Evolutionary conservation across 2,888 invertebrate species (phyloP).

Genomic region (Fragum fragum): DNA sequence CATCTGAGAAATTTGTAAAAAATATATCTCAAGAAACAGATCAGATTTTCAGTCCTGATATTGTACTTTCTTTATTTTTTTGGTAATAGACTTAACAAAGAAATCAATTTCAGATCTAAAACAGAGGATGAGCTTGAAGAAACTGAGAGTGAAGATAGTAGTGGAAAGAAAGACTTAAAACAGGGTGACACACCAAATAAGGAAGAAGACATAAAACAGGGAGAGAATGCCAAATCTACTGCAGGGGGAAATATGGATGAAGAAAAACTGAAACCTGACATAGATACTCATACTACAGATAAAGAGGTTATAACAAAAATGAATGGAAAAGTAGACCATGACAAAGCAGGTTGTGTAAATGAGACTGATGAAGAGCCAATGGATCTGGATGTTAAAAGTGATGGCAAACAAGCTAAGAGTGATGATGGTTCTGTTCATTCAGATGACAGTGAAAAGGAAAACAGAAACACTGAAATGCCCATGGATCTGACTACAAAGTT

Average conservation of each 20-base stretch:
- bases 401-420: conserved; percentile 18
- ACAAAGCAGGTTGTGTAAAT: neutral
- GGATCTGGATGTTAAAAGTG: conserved; percentile 12
- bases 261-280: conserved; percentile 5
- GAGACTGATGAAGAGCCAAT: conserved; percentile 5
- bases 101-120: conserved; percentile 5
- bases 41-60: too few relatives aligned
- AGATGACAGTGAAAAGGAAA: conserved; percentile 83
- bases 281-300: neutral
- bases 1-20: too few relatives aligned
- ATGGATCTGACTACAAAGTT: conserved; percentile 76
- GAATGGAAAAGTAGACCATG: neutral
- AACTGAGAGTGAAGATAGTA: neutral
- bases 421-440: conserved; percentile 63
- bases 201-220: too few relatives aligned
- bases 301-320: neutral
- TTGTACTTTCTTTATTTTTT: too few relatives aligned
- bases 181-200: too few relatives aligned
- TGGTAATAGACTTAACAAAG: too few relatives aligned
- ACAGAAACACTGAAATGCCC: conserved; percentile 69
- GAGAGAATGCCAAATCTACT: neutral
- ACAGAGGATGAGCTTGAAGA: neutral
- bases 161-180: neutral
- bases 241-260: neutral
- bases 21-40: too few relatives aligned